Evolutionary conservation across 2,113 vertebrate genomes (phyloP), one percentile per base, ranked within the genome.

Genomic region (Crypturellus undulatus): DNA sequence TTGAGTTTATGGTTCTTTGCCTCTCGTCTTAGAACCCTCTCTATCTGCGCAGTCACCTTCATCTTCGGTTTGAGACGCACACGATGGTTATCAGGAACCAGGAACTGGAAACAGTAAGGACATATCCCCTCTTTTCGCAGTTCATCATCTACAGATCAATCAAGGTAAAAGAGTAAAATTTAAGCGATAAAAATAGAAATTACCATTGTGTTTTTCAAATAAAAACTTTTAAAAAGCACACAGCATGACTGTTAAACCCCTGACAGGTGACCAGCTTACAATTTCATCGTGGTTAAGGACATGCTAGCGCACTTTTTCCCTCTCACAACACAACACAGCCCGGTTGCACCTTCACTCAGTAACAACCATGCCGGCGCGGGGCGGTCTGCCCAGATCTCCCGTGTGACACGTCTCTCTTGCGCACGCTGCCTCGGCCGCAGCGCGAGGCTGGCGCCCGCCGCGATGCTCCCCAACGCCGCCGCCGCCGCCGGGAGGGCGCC

Each of bases 21-120:
- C 68, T 98, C 97, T 84, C 69, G 97, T 45, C 96, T 98, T 81
- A 99, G 98, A 92, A 99, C 71, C 40, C 97, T 98, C 96, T 98
- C 97, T 95, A 99, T 96, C 85, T 90, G 96, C 4, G 97, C 96
- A 12, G 98, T 98, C 30, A 98, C 77, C 56, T 94, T 98, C 76
- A 91, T 94, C 96, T 99, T 99, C 18, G 99, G 98, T 78, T 97
- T 97, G 72, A 99, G 96, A 25, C 99, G 98, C 7, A 99, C 97
- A 6, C 97, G 96, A 87, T 96, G 95, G 86, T 98, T 98, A 91
- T 97, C 98, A 28, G 98, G 98, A 89, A 96, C 92, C 62, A 98
- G 97, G 95, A 98, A 98, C 97, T 99, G 98, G 96, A 98, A 98
- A 96, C 99, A 99, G 97, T 98, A 96, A 4, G 97, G 96, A 94